phyloP scores from a whole-genome alignment of 2,888 invertebrate species.

The Athalia circularis region DNA sequence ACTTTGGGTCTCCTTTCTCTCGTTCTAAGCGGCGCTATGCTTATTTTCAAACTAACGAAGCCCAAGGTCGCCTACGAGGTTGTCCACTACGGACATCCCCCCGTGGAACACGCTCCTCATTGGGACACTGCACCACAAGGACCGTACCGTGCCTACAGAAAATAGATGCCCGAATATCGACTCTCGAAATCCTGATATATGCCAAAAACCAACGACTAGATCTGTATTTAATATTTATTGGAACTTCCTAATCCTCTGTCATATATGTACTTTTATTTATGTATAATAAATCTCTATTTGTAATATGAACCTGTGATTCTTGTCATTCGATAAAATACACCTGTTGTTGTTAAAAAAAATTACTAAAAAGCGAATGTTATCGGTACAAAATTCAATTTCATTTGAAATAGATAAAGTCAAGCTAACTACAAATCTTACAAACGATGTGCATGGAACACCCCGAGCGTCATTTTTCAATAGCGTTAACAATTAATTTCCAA shows the following conservation, averaged over 20 bases:
- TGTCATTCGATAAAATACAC: conserved; percentile 1
- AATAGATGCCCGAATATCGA: conserved; percentile 54
- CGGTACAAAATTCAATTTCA: no score
- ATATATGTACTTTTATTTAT: conserved; percentile 59
- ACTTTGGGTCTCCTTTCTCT: conserved; percentile 89
- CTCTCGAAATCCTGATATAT: conserved; percentile 8
- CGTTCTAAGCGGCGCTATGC: conserved; percentile 89
- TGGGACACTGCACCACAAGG: conserved; percentile 71
- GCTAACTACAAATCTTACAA: no score
- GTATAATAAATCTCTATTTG: conserved; percentile 59
- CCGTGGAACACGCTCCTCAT: conserved; percentile 78
- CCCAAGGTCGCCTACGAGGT: conserved; percentile 93
- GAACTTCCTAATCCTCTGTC: conserved; percentile 56
- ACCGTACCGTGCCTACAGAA: conserved; percentile 70
- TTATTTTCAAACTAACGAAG: conserved; percentile 91
- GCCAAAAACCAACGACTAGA: conserved; percentile 45
- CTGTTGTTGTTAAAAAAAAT: neutral
- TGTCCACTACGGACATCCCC: conserved; percentile 87
- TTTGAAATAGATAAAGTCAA: no score
- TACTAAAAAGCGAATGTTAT: no score
- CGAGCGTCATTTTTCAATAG: no score
- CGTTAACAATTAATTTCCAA: no score
- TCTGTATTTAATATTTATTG: conserved; percentile 60
- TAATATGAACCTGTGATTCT: conserved; percentile 50
- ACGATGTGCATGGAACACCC: no score